Evolutionary conservation across 2,797 vertebrate genomes (phyloP).

Genomic region (Ficedula albicollis): DNA sequence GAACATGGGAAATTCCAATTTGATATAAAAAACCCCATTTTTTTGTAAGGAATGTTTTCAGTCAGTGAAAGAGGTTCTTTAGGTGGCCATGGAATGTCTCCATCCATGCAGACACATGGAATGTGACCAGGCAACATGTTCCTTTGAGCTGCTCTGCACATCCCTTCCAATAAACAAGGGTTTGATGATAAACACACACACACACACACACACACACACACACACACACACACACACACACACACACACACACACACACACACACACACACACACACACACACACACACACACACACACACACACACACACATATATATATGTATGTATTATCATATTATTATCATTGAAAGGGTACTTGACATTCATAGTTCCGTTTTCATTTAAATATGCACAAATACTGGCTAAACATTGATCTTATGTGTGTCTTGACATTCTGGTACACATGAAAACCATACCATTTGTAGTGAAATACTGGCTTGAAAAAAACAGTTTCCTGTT

Average conservation of each 20-base stretch:
- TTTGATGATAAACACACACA: neutral
- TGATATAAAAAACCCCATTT: neutral
- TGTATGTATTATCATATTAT: too few species aligned
- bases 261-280: too few species aligned
- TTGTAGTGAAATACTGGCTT: neutral
- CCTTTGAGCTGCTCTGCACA: neutral
- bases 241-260: too few species aligned
- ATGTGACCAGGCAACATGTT: fast-evolving
- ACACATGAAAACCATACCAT: neutral
- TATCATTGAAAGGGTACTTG: neutral
- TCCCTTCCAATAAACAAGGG: neutral
- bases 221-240: too few species aligned
- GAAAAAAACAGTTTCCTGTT: neutral
- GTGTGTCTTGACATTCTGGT: neutral
- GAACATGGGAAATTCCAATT: neutral
- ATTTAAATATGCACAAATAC: neutral
- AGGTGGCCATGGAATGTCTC: neutral
- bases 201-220: neutral
- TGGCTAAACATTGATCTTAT: neutral
- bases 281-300: too few species aligned
- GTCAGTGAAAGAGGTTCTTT: neutral
- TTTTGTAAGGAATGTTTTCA: neutral
- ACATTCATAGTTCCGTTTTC: neutral
- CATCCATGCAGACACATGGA: neutral
- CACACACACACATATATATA: too few species aligned